Percentiles rank a stretch among this genome's conserved stretches.
Evolutionary conservation across 2,113 vertebrate genomes (phyloP).

Genomic region (Clupea harengus): DNA sequence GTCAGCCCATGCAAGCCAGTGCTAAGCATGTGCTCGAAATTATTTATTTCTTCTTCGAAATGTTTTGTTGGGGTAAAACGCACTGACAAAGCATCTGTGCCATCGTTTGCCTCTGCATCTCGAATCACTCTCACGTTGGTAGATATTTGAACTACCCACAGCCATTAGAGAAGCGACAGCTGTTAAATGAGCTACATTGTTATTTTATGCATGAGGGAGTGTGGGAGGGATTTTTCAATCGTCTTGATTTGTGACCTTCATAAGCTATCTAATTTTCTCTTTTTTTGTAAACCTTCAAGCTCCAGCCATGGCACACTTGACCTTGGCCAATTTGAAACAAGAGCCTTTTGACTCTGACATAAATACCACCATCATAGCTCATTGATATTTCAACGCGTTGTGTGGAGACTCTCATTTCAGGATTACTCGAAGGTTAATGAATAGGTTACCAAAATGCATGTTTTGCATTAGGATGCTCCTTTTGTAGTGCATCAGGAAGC

Average conservation of each 20-base stretch:
- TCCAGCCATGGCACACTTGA: constrained; percentile 39
- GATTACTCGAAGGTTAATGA: background rate
- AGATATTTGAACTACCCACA: constrained; percentile 28
- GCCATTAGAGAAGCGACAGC: constrained; percentile 29
- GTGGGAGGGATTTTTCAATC: constrained; percentile 22
- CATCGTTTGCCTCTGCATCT: background rate
- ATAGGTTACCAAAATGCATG: background rate
- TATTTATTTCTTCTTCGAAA: background rate
- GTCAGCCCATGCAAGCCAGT: background rate
- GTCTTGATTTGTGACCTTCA: constrained; percentile 46
- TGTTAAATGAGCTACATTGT: constrained; percentile 40
- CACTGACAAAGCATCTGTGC: background rate
- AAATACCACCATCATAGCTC: constrained; percentile 21
- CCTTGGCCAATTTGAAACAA: constrained; percentile 45
- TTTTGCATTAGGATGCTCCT: background rate
- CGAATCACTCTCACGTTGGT: constrained; percentile 12
- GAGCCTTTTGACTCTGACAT: constrained; percentile 41
- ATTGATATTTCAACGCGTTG: background rate
- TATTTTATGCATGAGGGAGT: constrained; percentile 40
- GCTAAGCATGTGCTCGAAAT: background rate
- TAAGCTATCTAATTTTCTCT: constrained; percentile 24
- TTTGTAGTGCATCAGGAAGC: background rate
- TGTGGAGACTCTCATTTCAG: background rate
- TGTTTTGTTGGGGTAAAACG: background rate
- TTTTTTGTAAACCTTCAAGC: constrained; percentile 32